Percentiles rank a stretch among this genome's conserved stretches.
Conservation (phyloP, 2,113 vertebrate species). For the Ariopsis seemanni region DNA sequence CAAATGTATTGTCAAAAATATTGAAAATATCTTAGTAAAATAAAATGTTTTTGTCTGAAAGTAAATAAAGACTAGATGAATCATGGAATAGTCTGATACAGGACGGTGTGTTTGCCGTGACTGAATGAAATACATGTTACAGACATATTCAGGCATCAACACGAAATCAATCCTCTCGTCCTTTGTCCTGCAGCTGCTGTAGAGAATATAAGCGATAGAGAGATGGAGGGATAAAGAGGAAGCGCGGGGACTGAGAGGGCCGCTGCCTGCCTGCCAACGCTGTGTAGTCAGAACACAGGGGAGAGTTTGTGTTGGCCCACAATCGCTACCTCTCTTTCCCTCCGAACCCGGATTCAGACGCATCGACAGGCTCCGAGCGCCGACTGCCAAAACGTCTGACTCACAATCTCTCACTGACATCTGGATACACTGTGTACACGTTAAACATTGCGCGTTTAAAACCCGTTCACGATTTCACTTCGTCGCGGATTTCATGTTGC, state of each 20-base stretch:
- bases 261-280: slow-evolving; percentile 47
- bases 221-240: slow-evolving; percentile 36
- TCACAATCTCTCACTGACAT: not conserved
- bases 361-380: slow-evolving; percentile 8
- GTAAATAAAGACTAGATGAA: not conserved
- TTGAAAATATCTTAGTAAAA: not conserved
- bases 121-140: too few relatives aligned
- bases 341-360: slow-evolving; percentile 20
- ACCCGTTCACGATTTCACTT: not conserved
- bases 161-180: not conserved
- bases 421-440: not conserved
- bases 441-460: not conserved
- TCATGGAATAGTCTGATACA: not conserved
- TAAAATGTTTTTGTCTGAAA: not conserved
- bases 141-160: not conserved
- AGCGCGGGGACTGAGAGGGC: slow-evolving; percentile 27
- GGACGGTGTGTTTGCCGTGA: not conserved
- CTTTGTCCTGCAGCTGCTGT: slow-evolving; percentile 35
- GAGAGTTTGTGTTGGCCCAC: slow-evolving; percentile 53
- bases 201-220: slow-evolving; percentile 19
- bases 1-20: not conserved
- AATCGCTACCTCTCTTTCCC: slow-evolving; percentile 47
- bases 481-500: not conserved
- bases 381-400: slow-evolving; percentile 34
- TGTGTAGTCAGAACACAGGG: slow-evolving; percentile 47